Evolutionary conservation across 2,797 vertebrate species (phyloP).

Genomic region (Oceanodroma leucorhoa): DNA sequence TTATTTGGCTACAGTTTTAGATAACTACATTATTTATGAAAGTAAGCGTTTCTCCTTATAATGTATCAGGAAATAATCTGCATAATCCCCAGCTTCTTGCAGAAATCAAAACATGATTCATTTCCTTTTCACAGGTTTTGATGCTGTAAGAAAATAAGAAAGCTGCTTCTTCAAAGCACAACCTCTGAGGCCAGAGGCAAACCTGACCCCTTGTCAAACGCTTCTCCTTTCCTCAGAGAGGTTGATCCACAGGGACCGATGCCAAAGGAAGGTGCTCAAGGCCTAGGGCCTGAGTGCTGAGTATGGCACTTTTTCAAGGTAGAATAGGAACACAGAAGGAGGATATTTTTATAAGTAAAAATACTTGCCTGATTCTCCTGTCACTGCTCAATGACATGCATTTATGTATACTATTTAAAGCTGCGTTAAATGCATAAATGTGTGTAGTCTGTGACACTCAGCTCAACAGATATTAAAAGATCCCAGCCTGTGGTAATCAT

Average conservation of each 20-base stretch:
- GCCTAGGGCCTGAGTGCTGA: not conserved
- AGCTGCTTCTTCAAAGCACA: not conserved
- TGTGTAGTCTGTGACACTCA: slow-evolving; percentile 6
- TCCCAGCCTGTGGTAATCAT: not conserved
- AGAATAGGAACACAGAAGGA: not conserved
- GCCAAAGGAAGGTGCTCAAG: not conserved
- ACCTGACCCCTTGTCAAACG: not conserved
- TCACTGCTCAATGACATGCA: not conserved
- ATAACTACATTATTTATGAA: slow-evolving; percentile 51
- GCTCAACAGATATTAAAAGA: slow-evolving; percentile 41
- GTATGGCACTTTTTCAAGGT: not conserved
- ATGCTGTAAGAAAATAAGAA: slow-evolving; percentile 15
- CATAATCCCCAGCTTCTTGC: slow-evolving; percentile 50
- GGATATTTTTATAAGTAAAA: slow-evolving; percentile 1
- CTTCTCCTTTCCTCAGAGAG: slow-evolving; percentile 6
- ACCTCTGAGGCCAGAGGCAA: not conserved
- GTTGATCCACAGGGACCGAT: not conserved
- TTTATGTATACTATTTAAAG: slow-evolving; percentile 44
- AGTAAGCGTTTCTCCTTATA: slow-evolving; percentile 47
- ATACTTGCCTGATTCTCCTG: not conserved
- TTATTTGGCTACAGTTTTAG: slow-evolving; percentile 56
- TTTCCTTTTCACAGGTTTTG: slow-evolving; percentile 57
- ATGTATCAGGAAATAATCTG: slow-evolving; percentile 46
- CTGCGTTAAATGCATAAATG: not conserved
- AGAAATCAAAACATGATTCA: slow-evolving; percentile 59